These are phyloP conservation scores for Vimba vimba DNA, from an alignment of 2,113 vertebrate species.

Conservation along the genomic window DNA sequence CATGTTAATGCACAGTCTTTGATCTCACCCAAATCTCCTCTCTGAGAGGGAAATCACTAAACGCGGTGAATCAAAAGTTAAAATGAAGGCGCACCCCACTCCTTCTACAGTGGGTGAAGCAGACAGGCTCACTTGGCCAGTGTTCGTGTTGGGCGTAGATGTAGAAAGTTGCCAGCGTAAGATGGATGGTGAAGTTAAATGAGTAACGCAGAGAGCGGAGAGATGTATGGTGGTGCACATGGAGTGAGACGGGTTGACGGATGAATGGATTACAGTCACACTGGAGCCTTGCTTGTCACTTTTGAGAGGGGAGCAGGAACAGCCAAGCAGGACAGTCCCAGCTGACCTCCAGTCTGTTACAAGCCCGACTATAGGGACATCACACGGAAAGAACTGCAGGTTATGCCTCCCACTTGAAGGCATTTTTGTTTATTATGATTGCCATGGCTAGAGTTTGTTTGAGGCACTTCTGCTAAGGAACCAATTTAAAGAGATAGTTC, in stretches of 20 bases:
- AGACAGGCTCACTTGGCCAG: background rate
- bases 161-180: constrained; percentile 28
- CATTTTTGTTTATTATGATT: background rate
- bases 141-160: background rate
- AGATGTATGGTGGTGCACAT: constrained; percentile 57
- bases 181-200: constrained; percentile 59
- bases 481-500: background rate
- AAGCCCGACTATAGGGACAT: constrained; percentile 21
- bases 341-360: constrained; percentile 39
- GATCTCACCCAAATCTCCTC: background rate
- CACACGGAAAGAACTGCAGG: background rate
- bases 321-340: background rate
- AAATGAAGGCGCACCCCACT: background rate
- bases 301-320: background rate
- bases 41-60: background rate
- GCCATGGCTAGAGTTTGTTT: background rate
- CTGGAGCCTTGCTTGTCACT: constrained; percentile 29
- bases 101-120: background rate
- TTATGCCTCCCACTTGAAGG: constrained; percentile 4
- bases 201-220: constrained; percentile 28
- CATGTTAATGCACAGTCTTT: constrained; percentile 35
- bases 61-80: constrained; percentile 8
- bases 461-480: background rate
- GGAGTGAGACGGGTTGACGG: constrained; percentile 57
- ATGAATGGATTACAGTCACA: constrained; percentile 55